phyloP scores from a whole-genome alignment of 2,888 invertebrate genomes.

The Melinopterus prodromus region DNA sequence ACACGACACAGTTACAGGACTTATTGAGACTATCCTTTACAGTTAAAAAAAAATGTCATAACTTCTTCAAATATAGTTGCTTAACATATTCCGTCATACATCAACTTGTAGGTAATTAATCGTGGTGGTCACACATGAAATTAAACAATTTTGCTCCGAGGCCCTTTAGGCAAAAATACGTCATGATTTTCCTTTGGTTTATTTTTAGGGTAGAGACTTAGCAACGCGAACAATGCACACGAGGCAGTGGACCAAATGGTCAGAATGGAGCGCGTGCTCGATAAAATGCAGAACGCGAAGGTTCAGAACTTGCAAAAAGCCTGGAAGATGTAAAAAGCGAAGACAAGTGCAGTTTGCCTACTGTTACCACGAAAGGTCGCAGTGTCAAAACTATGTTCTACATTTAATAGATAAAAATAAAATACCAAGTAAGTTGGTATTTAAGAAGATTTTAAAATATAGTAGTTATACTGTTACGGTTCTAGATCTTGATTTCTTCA shows the following conservation, averaged over 20 bases:
- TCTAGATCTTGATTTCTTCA: background rate
- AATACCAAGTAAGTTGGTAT: slow-evolving; percentile 7
- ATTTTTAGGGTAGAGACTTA: slow-evolving; percentile 53
- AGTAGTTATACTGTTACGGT: no score
- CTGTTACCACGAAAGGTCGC: slow-evolving; percentile 83
- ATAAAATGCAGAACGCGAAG: slow-evolving; percentile 81
- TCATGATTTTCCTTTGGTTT: background rate
- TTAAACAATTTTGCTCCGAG: no score
- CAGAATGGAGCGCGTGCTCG: slow-evolving; percentile 83
- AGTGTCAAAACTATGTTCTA: slow-evolving; percentile 76
- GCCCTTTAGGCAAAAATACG: no score
- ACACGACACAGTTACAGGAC: no score
- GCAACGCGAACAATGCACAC: slow-evolving; percentile 51
- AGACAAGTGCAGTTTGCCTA: slow-evolving; percentile 84
- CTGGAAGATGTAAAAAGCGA: slow-evolving; percentile 78
- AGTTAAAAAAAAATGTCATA: no score
- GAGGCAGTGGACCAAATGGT: slow-evolving; percentile 79
- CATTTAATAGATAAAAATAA: slow-evolving; percentile 56
- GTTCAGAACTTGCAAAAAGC: slow-evolving; percentile 78
- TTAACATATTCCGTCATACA: no score
- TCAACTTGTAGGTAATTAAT: no score
- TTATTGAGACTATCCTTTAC: no score
- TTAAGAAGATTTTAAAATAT: background rate
- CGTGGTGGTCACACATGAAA: no score
- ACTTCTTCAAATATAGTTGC: no score